These are phyloP conservation scores for Polyploca ridens DNA, from an alignment of 2,888 invertebrate genomes.

Conservation along the genomic window DNA sequence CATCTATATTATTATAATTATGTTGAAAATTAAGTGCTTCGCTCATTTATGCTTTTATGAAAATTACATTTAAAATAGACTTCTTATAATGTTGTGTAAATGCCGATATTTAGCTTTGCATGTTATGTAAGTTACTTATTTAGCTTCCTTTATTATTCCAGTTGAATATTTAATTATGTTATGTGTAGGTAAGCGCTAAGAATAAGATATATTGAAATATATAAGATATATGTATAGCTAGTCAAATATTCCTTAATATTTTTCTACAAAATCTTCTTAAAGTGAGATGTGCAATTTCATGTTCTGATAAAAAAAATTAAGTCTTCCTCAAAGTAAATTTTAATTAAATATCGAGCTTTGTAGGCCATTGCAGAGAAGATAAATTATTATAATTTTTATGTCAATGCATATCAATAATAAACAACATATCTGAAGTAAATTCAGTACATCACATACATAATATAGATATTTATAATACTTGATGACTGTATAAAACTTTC, in stretches of 20 bases:
- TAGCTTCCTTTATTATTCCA: conserved; percentile 33
- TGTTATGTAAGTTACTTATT: conserved; percentile 36
- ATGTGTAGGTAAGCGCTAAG: conserved; percentile 47
- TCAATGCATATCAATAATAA: conserved; percentile 24
- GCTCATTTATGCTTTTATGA: not conserved
- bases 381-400: conserved; percentile 16
- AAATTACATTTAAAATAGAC: not conserved
- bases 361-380: not conserved
- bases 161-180: conserved; percentile 23
- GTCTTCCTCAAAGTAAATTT: not conserved
- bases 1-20: too few relatives aligned
- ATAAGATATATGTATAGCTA: conserved; percentile 51
- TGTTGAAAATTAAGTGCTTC: too few relatives aligned
- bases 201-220: conserved; percentile 52
- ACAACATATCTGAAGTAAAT: conserved; percentile 20
- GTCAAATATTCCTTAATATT: conserved; percentile 73
- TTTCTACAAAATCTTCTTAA: conserved; percentile 69
- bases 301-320: conserved; percentile 24
- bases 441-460: not conserved
- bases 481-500: too few relatives aligned
- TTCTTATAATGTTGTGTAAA: not conserved
- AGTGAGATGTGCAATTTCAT: conserved; percentile 62
- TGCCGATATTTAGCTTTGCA: conserved; percentile 37
- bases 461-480: not conserved
- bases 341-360: conserved; percentile 1